phyloP scores from a whole-genome alignment of 2,797 vertebrate species.

The Molossus molossus region DNA sequence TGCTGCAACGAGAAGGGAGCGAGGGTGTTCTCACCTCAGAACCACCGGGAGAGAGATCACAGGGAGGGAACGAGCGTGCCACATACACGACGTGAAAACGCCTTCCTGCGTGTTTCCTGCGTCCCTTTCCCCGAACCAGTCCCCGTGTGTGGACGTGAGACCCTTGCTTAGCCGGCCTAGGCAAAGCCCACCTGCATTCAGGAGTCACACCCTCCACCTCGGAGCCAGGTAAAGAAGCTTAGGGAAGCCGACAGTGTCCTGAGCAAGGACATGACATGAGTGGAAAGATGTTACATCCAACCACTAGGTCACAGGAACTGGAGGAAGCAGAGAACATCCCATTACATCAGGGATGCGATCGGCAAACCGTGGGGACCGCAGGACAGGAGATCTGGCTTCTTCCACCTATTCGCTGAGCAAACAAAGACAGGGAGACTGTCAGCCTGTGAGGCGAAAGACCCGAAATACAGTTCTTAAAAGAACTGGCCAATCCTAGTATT shows the following conservation, averaged over 20 bases:
- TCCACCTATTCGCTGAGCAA: neutral
- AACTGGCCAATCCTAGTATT: neutral
- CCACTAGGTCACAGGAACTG: conserved; percentile 37
- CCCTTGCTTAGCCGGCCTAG: neutral
- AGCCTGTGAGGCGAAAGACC: neutral
- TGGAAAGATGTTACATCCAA: conserved; percentile 44
- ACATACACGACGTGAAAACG: fast-evolving
- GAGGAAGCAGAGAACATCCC: neutral
- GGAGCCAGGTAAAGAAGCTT: neutral
- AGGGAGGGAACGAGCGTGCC: neutral
- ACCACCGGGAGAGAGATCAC: neutral
- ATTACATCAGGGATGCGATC: neutral
- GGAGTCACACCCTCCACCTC: neutral
- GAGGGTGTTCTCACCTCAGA: neutral
- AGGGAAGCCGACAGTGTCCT: neutral
- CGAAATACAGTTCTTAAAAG: neutral
- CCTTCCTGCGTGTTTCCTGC: neutral
- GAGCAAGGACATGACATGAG: neutral
- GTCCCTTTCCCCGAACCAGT: neutral
- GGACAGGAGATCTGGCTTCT: neutral
- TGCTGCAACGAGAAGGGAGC: neutral
- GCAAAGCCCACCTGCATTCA: neutral
- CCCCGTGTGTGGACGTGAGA: too few relatives aligned
- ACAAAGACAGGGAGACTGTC: neutral
- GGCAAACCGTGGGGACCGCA: neutral